Base-by-base conservation (phyloP, 2,113 vertebrate genomes). In the Sapayoa aenigma region DNA sequence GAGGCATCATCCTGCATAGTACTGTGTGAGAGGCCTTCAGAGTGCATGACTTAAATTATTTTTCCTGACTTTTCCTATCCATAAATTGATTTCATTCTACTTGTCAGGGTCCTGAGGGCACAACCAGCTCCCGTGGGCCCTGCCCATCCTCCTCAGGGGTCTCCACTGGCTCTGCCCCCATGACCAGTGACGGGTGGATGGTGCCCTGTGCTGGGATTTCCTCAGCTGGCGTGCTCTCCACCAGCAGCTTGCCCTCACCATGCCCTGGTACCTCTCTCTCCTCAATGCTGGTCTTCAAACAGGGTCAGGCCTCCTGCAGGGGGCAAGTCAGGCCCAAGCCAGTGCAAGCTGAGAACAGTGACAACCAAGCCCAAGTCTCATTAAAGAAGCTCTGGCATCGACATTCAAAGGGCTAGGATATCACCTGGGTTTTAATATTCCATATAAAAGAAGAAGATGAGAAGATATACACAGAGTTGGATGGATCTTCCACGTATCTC, bases 301-400 rank as follows among this genome's bases (percentile, higher is more conserved):
- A 18, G 12, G 6, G 3, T 37, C 47, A 77, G 17, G 21, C 8
- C 59, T 50, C 35, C 49, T 59, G 4, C 1, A 2, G 7, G 12
- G 22, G 5, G 4, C 13, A 74, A 67, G 5, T 9, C 6, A 2
- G 11, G 1, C 6, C 6, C 2, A n/a, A 63, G 23, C 4, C 37
- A 39, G 9, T 2, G 9, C 41, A 67, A 33, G 14, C 11, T 0
- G 0, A 49, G 50, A 50, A 49, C 18, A 6, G 3, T 0, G 0
- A 3, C 15, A 56, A 47, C 12, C 8, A 46, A 46, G 31, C 3
- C 20, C 7, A 6, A 19, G 2, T 42, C 25, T 10, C 18, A 15
- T 23, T 5, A 2, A 1, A 0, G 41, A 42, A 42, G 41, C 41
- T 42, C 41, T 42, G 41, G 41, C 41, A 42, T 42, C 14, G 41